Base-by-base conservation (phyloP, 2,888 invertebrate genomes). In the Tenthredo amoena region DNA sequence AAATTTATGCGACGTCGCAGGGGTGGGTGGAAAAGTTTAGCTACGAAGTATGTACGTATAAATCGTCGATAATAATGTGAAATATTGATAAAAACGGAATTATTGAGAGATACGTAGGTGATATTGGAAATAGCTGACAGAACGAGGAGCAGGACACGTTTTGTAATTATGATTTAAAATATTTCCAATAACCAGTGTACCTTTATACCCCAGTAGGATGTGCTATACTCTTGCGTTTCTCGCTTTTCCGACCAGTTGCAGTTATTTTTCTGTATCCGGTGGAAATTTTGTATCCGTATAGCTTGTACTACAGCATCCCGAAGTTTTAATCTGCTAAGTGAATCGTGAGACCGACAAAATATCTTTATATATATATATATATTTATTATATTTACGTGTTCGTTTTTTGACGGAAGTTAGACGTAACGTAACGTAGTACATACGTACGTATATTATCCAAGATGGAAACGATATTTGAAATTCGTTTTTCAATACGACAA, bases 321-420 rank as follows among this genome's bases (percentile, higher is more conserved):
- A 65, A 65, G 72, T 86, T 87, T 86, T 85, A 87, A 87, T 87
- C 85, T 85, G 86, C 85, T 86, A 86, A 87, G 86, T 87, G 86
- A 86, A 86, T 86, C 86, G 86, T 85, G 84, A 86, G 85, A 68
- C 71, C 62, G 58, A 43, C 9, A 40, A 55, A 77, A 77, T 47
- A 37, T 37, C 3, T n/a, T 40, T 40, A 40, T 9, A 74, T 21
- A 74, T n/a, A n/a, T 26, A 18, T 9, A 71, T 74, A 74, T 15
- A 74, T 18, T 7, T 43, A 43, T n/a, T n/a, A 26, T 21, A 21
- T 9, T 9, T 76, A 76, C 26, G 12, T 50, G 15, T 43, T 2
- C n/a, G 37, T 71, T 71, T 71, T 68, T 68, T 68, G 0, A 68
- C 68, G 12, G 15, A 34, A 68, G 18, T 55, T 15, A 15, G 47